Base-by-base conservation (phyloP, 2,797 vertebrate species). In the Tapirus indicus region DNA sequence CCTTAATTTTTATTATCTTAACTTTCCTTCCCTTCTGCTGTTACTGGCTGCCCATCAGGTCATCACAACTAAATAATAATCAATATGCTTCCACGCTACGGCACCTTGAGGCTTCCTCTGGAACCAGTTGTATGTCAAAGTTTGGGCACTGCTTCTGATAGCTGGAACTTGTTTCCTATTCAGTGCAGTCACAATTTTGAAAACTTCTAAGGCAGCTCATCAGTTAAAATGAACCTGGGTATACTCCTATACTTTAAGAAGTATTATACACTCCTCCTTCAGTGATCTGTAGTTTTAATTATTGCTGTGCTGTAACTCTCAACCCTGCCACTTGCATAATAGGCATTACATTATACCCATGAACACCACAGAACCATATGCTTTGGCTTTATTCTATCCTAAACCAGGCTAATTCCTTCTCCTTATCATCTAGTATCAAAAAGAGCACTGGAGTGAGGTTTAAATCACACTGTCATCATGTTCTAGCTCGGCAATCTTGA, bases 151-250 rank as follows among this genome's bases (percentile, higher is more conserved):
- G 32, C 52, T 71, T 80, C 60, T 80, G 83, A 60, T 20, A n/a
- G 41, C 18, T 88, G 38, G 54, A 10, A 78, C 20, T 78, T 49
- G 12, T 75, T 71, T 92, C 75, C 72, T 71, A 44, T 29, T 52
- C 17, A 62, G 66, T 14, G n/a, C 27, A 41, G 52, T 56, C 35
- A 35, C 54, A 78, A n/a, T 29, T 88, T 35, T 62, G 78, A 56
- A 95, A 95, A 93, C 49, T 68, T 88, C 64, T 56, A 79, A 74
- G 77, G 66, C 71, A 60, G 72, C 10, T 92, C 64, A 92, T 7
- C 21, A n/a, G 41, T 5, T 49, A 27, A 69, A 68, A 69, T 17
- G 25, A 86, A 41, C 17, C 62, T 11, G 25, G 66, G 35, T 13
- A 38, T 78, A 41, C 64, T 54, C 20, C 80, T 75, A 3, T 35